Base-by-base conservation (phyloP, 2,888 invertebrate genomes). In the Xestia xanthographa region DNA sequence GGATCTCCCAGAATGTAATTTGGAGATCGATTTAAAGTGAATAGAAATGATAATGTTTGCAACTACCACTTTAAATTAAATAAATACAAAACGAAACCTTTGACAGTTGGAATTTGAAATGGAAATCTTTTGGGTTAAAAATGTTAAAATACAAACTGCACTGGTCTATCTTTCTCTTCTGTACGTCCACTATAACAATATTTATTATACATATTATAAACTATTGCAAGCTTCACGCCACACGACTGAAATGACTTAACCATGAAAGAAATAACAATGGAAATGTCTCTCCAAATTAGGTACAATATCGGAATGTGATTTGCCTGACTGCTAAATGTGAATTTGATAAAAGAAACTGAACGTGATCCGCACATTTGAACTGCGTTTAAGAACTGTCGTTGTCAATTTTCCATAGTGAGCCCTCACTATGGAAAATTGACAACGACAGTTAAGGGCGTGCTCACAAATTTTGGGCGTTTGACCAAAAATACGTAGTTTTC, bases 1-100 rank as follows among this genome's bases (percentile, higher is more conserved):
- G 14, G 11, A 29, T 11, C 9, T 58, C 34, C 20, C 14, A 14
- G 41, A 38, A 20, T 43, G 26, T 38, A 62, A 62, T 78, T 60
- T 34, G 5, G 17, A 74, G 8, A 50, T 56, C 41, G 0, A 56
- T 79, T 53, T 63, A 41, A 29, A n/a, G 6, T 45, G 38, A 75
- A 71, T 20, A 11, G 63, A 79, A 72, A 48, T 22, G 26, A 12
- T 34, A 43, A 14, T 34, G 26, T 1, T 43, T 45, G 2, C 17
- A 45, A 70, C 43, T 22, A 26, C 34, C 9, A 62, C 60, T 70
- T 43, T 0, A 50, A 70, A 26, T 43, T 0, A 50, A 70, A 26
- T 70, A 34, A 63, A 50, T 43, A 26, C 9, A 41, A 48, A 29
- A 38, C 20, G 26, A 66, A 45, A 45, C 26, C 34, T 38, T 66